Evolutionary conservation across 2,113 vertebrate genomes (phyloP), one percentile per base, ranked within the genome.

Genomic region (Corydoras maculifer): DNA sequence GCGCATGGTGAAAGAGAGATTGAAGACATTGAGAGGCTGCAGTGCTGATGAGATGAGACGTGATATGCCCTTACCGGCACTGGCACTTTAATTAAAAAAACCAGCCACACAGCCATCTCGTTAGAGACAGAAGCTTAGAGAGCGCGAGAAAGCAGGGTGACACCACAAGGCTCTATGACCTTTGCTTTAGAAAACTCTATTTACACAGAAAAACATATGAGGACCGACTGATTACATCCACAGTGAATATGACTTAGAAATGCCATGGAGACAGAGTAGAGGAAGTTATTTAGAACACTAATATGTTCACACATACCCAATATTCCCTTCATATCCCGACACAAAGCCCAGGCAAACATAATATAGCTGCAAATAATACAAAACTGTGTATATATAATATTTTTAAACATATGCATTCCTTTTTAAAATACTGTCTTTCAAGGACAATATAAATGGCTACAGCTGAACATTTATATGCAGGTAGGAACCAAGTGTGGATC

Each of bases 81-180:
- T 77, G 81, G 77, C 74, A 77, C 69, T 78, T 82, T 80, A 82
- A 82, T 82, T 82, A 82, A 82, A 82, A 82, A 67, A 73, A 8
- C 72, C 73, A 82, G 78, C 76, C 78, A 78, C 72, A 77, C 69
- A 51, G 69, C 64, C 67, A 75, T 67, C 75, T 80, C 70, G 65
- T 80, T 80, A 80, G 13, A 73, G 62, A 62, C 30, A 32, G 68
- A 59, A 4, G 62, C 30, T 13, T 48, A 61, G 29, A 64, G 15
- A 59, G 61, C 43, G 51, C 29, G 58, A 67, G 69, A 77, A 50
- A 32, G 49, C 71, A 43, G 62, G 35, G 49, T 50, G 63, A 57
- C 75, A 68, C 43, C 67, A 62, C 49, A 57, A 51, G 69, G 60
- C 25, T 32, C 57, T 70, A 51, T 75, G 66, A 71, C 59, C 59